phyloP scores from a whole-genome alignment of 1,140 invertebrate genomes.

The Drosophila dunni region DNA sequence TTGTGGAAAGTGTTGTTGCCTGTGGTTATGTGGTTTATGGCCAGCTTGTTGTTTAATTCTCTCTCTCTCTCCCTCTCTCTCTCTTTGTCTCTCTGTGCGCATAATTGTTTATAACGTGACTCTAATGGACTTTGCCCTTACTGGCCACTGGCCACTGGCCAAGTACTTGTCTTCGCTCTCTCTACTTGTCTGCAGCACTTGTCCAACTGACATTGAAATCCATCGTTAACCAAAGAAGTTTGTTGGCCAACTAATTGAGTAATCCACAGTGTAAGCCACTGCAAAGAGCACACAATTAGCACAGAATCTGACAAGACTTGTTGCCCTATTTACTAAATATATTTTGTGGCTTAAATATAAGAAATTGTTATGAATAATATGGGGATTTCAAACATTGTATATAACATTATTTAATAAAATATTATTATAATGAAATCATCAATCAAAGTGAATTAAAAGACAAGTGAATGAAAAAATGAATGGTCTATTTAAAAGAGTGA shows the following conservation, averaged over 20 bases:
- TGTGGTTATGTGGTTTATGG: conserved; percentile 39
- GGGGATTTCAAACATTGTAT: too few relatives aligned
- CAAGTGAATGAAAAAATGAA: too few relatives aligned
- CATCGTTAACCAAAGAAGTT: background rate
- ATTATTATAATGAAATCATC: too few relatives aligned
- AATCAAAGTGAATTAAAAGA: too few relatives aligned
- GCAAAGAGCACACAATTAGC: background rate
- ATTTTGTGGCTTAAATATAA: too few relatives aligned
- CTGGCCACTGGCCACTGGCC: background rate
- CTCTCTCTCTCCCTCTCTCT: conserved; percentile 30
- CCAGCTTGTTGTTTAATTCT: conserved; percentile 40
- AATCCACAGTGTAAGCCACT: conserved; percentile 11
- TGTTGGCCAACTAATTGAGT: conserved; percentile 19
- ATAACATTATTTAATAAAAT: too few relatives aligned
- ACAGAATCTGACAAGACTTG: background rate
- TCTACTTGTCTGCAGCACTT: conserved; percentile 50
- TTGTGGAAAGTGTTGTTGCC: conserved; percentile 44
- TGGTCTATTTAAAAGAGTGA: too few relatives aligned
- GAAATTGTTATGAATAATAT: too few relatives aligned
- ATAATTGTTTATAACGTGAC: conserved; percentile 80
- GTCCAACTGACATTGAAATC: conserved; percentile 60
- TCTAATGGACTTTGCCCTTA: conserved; percentile 56
- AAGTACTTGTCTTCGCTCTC: background rate
- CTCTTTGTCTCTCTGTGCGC: conserved; percentile 21
- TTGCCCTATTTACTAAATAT: background rate